Conservation (phyloP, 2,113 vertebrate genomes). For the Rhadina sibilatrix region DNA sequence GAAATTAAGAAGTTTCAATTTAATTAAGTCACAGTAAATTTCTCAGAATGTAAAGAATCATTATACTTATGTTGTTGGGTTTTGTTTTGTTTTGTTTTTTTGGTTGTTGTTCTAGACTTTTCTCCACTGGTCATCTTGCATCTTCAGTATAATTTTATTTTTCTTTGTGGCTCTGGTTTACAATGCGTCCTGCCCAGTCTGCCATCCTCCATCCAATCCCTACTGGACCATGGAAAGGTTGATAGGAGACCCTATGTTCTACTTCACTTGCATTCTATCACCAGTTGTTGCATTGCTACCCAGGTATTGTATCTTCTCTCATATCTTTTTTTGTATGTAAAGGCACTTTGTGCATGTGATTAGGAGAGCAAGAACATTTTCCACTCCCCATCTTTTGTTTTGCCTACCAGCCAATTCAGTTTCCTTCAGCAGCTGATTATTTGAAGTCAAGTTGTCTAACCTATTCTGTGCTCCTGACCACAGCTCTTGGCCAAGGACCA, state of each 20-base stretch:
- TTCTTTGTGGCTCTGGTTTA: constrained; percentile 90
- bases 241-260: constrained; percentile 88
- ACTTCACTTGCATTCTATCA: constrained; percentile 87
- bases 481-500: not conserved
- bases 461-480: not conserved
- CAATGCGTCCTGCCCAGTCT: constrained; percentile 88
- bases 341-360: not conserved
- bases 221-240: constrained; percentile 94
- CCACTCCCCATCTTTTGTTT: not conserved
- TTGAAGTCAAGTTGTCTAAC: not conserved
- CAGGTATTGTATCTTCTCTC: constrained; percentile 74
- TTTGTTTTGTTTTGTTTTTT: not conserved
- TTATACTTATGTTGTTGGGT: not conserved
- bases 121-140: constrained; percentile 89
- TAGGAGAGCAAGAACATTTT: not conserved
- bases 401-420: not conserved
- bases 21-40: not conserved
- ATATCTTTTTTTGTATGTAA: not conserved
- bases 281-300: constrained; percentile 88
- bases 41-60: not conserved
- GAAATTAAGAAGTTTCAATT: not conserved
- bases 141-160: constrained; percentile 88
- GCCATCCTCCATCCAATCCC: constrained; percentile 92
- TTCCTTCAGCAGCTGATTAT: not conserved
- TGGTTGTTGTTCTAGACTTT: constrained; percentile 81